A percentile compares a stretch with the other conserved stretches of the same genome.
These are phyloP conservation scores for Caenorhabditis uteleia DNA, from an alignment of 2,888 invertebrate genomes.

Conservation along the genomic window DNA sequence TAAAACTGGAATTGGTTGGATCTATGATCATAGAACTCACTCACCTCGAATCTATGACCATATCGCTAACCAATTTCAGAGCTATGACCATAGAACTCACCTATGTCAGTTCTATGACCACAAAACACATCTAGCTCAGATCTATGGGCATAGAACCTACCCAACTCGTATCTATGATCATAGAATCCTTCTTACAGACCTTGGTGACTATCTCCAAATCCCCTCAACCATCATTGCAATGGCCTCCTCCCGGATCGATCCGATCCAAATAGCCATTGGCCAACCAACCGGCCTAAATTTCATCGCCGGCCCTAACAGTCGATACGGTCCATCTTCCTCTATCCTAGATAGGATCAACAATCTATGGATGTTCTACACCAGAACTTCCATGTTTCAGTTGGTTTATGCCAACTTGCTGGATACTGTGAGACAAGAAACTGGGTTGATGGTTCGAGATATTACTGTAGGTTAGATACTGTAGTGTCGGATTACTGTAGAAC, in stretches of 20 bases:
- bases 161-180: no score
- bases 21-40: no score
- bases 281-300: slow-evolving; percentile 17
- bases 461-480: neutral
- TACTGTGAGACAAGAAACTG: slow-evolving; percentile 5
- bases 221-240: slow-evolving; percentile 19
- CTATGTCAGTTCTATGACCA: no score
- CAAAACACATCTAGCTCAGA: no score
- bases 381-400: slow-evolving; percentile 18
- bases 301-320: slow-evolving; percentile 18
- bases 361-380: slow-evolving; percentile 21
- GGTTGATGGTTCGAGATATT: slow-evolving; percentile 5
- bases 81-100: no score
- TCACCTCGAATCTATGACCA: no score
- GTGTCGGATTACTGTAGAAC: neutral
- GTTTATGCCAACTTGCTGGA: slow-evolving; percentile 24
- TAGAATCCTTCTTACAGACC: no score
- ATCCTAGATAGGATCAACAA: slow-evolving; percentile 23
- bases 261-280: slow-evolving; percentile 21
- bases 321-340: slow-evolving; percentile 10
- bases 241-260: slow-evolving; percentile 27
- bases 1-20: no score
- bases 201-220: slow-evolving; percentile 15
- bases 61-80: no score
- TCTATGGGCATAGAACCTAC: no score